These are phyloP conservation scores for Magallana ariakensis DNA, from an alignment of 1,140 invertebrate species.

Conservation along the genomic window DNA sequence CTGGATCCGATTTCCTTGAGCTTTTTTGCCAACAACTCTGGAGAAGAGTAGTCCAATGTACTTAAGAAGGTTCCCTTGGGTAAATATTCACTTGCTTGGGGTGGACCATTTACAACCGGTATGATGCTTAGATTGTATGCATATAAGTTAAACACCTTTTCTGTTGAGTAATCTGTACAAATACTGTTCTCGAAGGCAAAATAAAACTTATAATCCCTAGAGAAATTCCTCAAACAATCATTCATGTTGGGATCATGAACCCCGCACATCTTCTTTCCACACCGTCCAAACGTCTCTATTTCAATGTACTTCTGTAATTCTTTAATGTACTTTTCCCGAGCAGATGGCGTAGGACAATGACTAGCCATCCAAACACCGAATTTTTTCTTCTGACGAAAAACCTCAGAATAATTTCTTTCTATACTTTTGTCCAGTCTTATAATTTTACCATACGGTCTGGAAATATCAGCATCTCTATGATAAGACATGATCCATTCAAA, in stretches of 20 bases:
- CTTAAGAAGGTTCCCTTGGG: not conserved
- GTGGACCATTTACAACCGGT: not conserved
- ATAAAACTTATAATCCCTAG: not conserved
- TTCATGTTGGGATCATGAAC: not conserved
- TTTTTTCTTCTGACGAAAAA: not conserved
- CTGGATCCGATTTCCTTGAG: not conserved
- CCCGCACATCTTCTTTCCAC: not conserved
- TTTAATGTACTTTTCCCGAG: not conserved
- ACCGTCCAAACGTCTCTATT: not conserved
- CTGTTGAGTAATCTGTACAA: not conserved
- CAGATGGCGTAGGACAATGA: not conserved
- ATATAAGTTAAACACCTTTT: not conserved
- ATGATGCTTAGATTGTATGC: not conserved
- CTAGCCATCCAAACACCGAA: not conserved
- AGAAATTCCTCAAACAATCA: not conserved
- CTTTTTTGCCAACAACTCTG: not conserved
- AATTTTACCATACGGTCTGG: not conserved
- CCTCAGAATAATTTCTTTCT: not conserved
- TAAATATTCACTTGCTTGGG: not conserved
- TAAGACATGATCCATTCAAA: constrained; percentile 5
- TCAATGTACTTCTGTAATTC: not conserved
- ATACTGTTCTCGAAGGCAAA: constrained; percentile 3
- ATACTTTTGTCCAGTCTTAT: not conserved
- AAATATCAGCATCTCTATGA: not conserved
- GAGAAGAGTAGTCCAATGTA: not conserved